phyloP scores from a whole-genome alignment of 2,888 invertebrate species.

The Macrosiphum euphorbiae region DNA sequence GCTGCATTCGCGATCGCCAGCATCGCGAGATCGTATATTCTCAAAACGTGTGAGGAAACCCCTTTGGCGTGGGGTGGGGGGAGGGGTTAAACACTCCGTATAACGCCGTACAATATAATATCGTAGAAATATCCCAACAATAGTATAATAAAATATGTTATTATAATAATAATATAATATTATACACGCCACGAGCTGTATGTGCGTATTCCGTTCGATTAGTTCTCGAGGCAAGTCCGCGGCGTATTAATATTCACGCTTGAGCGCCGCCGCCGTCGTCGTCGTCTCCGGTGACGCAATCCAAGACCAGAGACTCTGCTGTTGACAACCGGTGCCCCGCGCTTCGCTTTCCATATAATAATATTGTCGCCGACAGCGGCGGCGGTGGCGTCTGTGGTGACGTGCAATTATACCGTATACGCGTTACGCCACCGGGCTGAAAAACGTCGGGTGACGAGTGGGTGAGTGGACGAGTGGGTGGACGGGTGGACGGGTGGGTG shows the following conservation, averaged over 20 bases:
- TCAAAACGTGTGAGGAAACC: background rate
- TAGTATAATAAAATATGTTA: too few species aligned
- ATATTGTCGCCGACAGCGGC: conserved; percentile 3
- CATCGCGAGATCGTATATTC: background rate
- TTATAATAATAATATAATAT: background rate
- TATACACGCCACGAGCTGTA: background rate
- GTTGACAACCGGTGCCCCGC: background rate
- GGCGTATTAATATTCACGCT: background rate
- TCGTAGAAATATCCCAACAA: background rate
- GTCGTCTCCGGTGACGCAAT: background rate
- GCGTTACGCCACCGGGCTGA: background rate
- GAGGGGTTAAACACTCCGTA: background rate
- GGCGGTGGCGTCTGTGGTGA: background rate
- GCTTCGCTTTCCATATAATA: background rate
- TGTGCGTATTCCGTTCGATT: background rate
- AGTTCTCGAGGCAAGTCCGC: background rate
- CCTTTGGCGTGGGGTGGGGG: fast-evolving
- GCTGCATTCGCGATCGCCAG: too few species aligned
- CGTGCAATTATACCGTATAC: background rate
- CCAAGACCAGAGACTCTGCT: background rate
- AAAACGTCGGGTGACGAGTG: background rate
- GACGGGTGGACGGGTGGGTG: background rate
- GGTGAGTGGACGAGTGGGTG: too few species aligned
- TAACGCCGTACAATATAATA: background rate
- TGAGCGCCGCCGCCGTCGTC: background rate